Conservation (phyloP, 2,113 vertebrate genomes). For the Ranitomeya imitator region DNA sequence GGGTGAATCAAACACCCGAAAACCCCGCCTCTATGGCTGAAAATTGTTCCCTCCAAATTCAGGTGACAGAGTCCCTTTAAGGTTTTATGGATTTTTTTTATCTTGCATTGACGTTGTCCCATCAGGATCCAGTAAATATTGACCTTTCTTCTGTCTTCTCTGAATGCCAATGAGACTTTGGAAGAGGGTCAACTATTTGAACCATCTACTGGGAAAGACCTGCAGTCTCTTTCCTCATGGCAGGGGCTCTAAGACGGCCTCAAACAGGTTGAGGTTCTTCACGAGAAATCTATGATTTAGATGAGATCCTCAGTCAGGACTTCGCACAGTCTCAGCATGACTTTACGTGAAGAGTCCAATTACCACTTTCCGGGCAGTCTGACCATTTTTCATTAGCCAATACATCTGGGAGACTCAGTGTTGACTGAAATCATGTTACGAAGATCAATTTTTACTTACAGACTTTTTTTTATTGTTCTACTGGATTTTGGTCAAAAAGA, state of each 20-base stretch:
- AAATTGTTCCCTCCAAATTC: no score
- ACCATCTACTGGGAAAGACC: slow-evolving; percentile 36
- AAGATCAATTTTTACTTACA: background rate
- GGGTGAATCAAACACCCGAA: no score
- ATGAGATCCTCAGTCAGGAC: background rate
- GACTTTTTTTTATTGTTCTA: background rate
- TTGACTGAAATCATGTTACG: background rate
- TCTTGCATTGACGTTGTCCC: background rate
- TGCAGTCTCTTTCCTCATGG: background rate
- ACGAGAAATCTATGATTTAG: background rate
- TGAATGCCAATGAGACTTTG: slow-evolving; percentile 7
- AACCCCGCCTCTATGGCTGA: no score
- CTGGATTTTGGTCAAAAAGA: slow-evolving; percentile 30
- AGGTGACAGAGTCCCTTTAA: no score
- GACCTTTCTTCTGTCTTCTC: background rate
- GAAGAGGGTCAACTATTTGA: slow-evolving; percentile 10
- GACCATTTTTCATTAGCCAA: background rate
- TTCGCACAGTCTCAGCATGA: background rate
- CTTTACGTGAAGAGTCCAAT: background rate
- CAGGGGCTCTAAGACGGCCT: background rate
- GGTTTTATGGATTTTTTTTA: slow-evolving; percentile 26
- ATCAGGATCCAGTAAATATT: slow-evolving; percentile 22
- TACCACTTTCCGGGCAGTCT: slow-evolving; percentile 2
- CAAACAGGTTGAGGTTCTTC: slow-evolving; percentile 9
- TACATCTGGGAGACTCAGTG: background rate